Percentiles rank a stretch among this genome's conserved stretches.
These are phyloP conservation scores for Bellardia pandia DNA, from an alignment of 2,888 invertebrate genomes.

Conservation along the genomic window DNA sequence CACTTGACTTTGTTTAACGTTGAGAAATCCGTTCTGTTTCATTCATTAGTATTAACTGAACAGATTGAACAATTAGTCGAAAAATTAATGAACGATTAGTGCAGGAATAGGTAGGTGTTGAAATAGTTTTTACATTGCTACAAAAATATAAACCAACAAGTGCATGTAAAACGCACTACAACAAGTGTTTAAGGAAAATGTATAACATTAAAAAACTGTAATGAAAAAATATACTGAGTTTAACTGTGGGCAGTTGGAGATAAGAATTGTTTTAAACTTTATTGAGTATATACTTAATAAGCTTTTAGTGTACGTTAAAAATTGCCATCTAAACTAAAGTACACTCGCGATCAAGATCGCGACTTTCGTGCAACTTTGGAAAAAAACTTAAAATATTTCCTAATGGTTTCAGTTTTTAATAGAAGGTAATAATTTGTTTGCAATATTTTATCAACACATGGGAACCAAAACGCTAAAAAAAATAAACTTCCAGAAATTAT, in stretches of 20 bases:
- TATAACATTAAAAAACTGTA: conserved; percentile 1
- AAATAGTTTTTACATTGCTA: not conserved
- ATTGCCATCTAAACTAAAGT: too few species aligned
- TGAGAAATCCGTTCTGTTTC: conserved; percentile 18
- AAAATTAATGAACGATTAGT: conserved; percentile 44
- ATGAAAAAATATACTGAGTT: conserved; percentile 10
- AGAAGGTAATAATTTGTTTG: too few species aligned
- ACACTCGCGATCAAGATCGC: too few species aligned
- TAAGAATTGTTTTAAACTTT: not conserved
- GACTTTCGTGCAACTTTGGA: too few species aligned
- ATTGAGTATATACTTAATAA: too few species aligned
- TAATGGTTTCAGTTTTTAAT: too few species aligned
- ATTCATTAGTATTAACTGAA: conserved; percentile 26
- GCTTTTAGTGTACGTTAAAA: too few species aligned
- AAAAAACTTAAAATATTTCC: too few species aligned
- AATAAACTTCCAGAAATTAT: too few species aligned
- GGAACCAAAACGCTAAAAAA: too few species aligned
- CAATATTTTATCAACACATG: too few species aligned
- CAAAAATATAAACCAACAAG: conserved; percentile 19
- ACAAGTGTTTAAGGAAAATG: conserved; percentile 54
- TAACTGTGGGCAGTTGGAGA: not conserved
- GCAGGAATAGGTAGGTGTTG: not conserved
- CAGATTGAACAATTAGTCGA: conserved; percentile 47
- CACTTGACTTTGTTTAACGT: not conserved
- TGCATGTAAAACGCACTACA: conserved; percentile 25